Evolutionary conservation across 2,888 invertebrate species (phyloP), one percentile per base, ranked within the genome.

Genomic region (Atrina japonica): DNA sequence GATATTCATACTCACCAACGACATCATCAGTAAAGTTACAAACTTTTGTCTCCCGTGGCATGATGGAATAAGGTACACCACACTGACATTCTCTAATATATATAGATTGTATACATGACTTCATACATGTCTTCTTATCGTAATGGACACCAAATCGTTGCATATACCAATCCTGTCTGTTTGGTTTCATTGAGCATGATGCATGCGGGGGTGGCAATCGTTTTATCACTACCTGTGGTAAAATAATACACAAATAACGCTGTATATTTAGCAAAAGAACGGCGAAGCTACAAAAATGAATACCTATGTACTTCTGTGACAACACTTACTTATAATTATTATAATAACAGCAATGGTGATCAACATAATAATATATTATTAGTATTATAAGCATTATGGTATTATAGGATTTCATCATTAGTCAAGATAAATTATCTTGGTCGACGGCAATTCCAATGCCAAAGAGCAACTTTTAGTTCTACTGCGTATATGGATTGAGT

Each of bases 51-150:
- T 45, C 45, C 2, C 72, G 76, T 0, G 75, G 70, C 21, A 81
- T 71, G 30, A 78, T 79, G 64, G 80, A 86, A 25, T 73, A 53
- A 1, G 86, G 73, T 11, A 77, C 43, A 7, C 76, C 76, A 77
- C 91, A 91, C 16, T 78, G 78, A 76, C 91, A 91, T 55, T 75
- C 55, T 3, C 64, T 58, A 0, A 84, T 73, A 14, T 89, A 81
- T 55, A 80, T 77, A 50, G 79, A 75, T 71, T 91, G 91, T 55
- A 80, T 83, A 73, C 91, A 91, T 11, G 87, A 86, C 65, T 90
- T 88, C 64, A 88, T 80, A 75, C 91, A 91, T 0, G 90, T 88
- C 75, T 89, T 84, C 30, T 87, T 86, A 69, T 83, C 78, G 73
- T 85, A 88, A n/a, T 73, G 75, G 23, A 76, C 76, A 2, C 73